Evolutionary conservation across 30 jellyfish, hydroid and myxozoan species (phyloP), one percentile per base, ranked within the genome.

Genomic region (Euphysa ruthae): DNA sequence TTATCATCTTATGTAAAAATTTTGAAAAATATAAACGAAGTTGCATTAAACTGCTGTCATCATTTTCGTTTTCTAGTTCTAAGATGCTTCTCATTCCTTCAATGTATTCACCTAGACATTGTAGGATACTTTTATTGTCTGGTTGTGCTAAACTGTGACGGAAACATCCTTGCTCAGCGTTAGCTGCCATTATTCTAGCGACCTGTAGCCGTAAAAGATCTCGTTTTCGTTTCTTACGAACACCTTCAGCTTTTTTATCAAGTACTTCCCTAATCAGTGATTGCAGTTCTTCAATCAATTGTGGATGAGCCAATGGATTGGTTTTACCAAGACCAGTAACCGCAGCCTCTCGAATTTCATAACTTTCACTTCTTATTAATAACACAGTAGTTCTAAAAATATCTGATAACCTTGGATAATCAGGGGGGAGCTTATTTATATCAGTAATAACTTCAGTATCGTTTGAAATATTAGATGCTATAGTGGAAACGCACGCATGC

Each of bases 291-390:
- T 88, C 97, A 16, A 88, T 54, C 64, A 88, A 70, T 78, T 88
- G 93, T 43, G 92, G 80, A 65, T 88, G 97, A 4, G 97, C 97
- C 4, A 82, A 75, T 0, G 97, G 84, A 16, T 73, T 86, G 1
- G 94, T 88, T 55, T 88, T 88, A 16, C 97, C 97, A 0, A 88
- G 92, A 25, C 97, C 97, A 1, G 94, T 88, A 26, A 88, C 97
- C 33, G 97, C 93, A 15, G 97, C 97, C 55, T 88, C 97, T 15
- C 97, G 65, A 43, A 88, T 88, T 56, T 88, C 97, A 38, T 74
- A 80, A 26, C 93, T 74, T 65, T 88, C 97, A 71, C 97, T 88
- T 60, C 78, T 72, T 26, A 88, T 74, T 51, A 88, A 66, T 82
- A 82, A 60, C 5, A 88, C 84, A 3, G 97, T 75, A 1, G 94